A percentile compares a stretch with the other conserved stretches of the same genome.
These are phyloP conservation scores for Elysia crispata DNA, from an alignment of 2,888 invertebrate genomes.

Conservation along the genomic window DNA sequence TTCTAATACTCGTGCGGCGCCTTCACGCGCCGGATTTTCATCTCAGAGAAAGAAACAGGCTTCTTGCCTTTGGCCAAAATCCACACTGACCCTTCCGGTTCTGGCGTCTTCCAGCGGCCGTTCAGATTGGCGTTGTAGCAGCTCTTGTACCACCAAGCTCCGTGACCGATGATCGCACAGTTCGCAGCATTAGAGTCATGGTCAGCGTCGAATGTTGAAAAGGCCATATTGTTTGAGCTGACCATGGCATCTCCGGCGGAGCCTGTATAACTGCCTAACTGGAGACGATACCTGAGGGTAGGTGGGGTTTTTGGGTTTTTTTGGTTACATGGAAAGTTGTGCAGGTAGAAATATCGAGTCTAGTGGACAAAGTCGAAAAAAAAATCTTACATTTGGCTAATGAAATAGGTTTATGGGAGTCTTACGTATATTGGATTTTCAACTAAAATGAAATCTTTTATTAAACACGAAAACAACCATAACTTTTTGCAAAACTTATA, in stretches of 20 bases:
- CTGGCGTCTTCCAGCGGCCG: constrained; percentile 68
- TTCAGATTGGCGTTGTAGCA: constrained; percentile 73
- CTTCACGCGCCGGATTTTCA: constrained; percentile 30
- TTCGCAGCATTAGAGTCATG: constrained; percentile 71
- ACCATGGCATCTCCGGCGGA: constrained; percentile 73
- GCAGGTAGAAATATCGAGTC: too few relatives aligned
- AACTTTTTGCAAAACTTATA: too few relatives aligned
- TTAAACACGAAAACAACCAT: too few relatives aligned
- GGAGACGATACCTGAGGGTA: constrained; percentile 60
- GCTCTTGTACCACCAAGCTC: constrained; percentile 75
- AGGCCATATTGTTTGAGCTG: constrained; percentile 72
- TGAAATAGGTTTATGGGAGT: too few relatives aligned
- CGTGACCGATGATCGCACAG: constrained; percentile 71
- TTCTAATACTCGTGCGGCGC: too few relatives aligned
- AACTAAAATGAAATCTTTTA: too few relatives aligned
- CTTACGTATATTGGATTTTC: too few relatives aligned
- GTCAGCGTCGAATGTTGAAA: constrained; percentile 74
- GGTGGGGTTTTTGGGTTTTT: too few relatives aligned
- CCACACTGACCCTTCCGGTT: constrained; percentile 70
- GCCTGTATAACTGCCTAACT: constrained; percentile 64
- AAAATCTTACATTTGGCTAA: too few relatives aligned
- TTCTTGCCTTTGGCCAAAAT: constrained; percentile 58
- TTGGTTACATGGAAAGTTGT: too few relatives aligned
- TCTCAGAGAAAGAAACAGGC: constrained; percentile 19
- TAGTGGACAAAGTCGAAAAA: too few relatives aligned